Conservation (phyloP, 2,113 vertebrate species). For the Tinamus guttatus region DNA sequence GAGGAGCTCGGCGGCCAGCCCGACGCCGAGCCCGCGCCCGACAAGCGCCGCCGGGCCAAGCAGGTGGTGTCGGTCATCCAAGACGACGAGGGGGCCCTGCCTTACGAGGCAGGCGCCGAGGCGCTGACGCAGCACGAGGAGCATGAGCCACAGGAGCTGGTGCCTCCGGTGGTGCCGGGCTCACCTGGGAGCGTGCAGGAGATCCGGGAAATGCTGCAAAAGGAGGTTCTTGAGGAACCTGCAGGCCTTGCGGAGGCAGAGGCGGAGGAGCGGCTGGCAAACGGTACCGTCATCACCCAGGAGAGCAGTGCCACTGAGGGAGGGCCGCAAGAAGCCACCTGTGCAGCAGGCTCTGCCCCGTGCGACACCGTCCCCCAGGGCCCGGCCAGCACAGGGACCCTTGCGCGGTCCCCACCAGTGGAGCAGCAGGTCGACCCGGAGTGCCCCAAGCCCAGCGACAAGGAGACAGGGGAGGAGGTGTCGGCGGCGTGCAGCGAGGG, state of each 20-base stretch:
- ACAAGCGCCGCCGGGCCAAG: constrained; percentile 80
- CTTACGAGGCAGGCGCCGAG: constrained; percentile 80
- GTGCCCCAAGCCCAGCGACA: constrained; percentile 66
- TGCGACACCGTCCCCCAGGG: constrained; percentile 68
- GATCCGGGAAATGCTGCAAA: constrained; percentile 81
- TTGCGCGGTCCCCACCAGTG: not conserved
- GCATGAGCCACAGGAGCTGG: not conserved
- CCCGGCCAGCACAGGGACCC: not conserved
- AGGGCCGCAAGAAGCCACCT: not conserved
- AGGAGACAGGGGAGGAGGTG: constrained; percentile 65
- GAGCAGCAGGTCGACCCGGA: not conserved
- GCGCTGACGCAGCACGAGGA: constrained; percentile 75
- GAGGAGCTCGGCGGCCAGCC: constrained; percentile 71
- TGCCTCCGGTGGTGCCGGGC: not conserved
- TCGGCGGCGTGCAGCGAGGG: constrained; percentile 46
- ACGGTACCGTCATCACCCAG: constrained; percentile 30
- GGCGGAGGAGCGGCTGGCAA: constrained; percentile 32
- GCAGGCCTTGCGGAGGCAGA: not conserved
- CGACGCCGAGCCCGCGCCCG: constrained; percentile 1
- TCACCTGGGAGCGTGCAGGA: constrained; percentile 77
- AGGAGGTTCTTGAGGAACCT: constrained; percentile 62
- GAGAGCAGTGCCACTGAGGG: not conserved
- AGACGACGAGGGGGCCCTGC: constrained; percentile 77
- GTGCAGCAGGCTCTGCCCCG: not conserved
- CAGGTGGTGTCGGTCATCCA: constrained; percentile 95